Percentiles rank a stretch among this genome's conserved stretches.
These are phyloP conservation scores for Chinchilla lanigera DNA, from an alignment of 2,113 vertebrate species.

Conservation along the genomic window DNA sequence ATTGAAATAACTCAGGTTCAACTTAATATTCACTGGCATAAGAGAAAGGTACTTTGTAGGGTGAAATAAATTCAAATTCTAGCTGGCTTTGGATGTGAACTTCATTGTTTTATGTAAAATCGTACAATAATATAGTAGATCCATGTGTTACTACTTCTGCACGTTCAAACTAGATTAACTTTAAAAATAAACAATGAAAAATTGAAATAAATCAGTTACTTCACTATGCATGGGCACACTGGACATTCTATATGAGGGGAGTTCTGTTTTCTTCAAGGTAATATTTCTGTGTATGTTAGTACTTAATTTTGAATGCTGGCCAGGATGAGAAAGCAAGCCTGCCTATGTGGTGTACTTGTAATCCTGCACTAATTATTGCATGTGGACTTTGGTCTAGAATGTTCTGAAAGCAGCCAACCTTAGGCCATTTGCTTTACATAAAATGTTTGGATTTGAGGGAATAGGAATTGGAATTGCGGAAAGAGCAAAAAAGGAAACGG, in stretches of 20 bases:
- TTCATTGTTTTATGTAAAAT: slow-evolving; percentile 53
- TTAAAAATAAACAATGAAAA: slow-evolving; percentile 54
- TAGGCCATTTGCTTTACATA: slow-evolving; percentile 24
- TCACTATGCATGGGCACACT: background rate
- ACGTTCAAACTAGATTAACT: slow-evolving; percentile 47
- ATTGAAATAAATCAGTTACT: background rate
- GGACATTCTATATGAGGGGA: background rate
- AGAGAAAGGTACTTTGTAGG: background rate
- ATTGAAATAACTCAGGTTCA: slow-evolving; percentile 25
- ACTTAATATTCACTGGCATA: background rate
- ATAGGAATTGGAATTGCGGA: background rate
- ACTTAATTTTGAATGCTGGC: slow-evolving; percentile 39
- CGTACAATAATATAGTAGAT: background rate
- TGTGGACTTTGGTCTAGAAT: background rate
- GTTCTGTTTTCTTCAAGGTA: slow-evolving; percentile 9
- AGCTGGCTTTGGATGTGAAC: background rate
- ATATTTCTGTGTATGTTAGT: background rate
- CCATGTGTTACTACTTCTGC: slow-evolving; percentile 28
- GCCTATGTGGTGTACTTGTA: background rate
- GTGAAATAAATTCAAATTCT: slow-evolving; percentile 47
- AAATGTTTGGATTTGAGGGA: background rate
- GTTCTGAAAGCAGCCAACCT: background rate
- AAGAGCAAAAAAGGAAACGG: background rate
- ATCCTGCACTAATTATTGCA: background rate
- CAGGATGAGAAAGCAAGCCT: background rate